Conservation (phyloP, 2,888 invertebrate genomes). For the Phengaris alcon region DNA sequence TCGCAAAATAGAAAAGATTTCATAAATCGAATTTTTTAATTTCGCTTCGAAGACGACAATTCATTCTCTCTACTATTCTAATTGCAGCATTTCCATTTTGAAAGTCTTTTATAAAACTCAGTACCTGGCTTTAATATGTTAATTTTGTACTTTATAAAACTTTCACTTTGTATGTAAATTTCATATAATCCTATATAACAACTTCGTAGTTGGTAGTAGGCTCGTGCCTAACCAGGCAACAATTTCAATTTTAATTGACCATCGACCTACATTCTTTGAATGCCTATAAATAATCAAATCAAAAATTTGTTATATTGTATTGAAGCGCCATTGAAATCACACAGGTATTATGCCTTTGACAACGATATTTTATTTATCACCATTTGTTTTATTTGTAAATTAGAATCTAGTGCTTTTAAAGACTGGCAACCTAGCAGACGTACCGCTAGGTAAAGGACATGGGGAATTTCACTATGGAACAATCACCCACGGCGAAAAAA, state of each 20-base stretch:
- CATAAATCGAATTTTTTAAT: background rate
- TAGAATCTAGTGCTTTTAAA: too few relatives aligned
- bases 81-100: background rate
- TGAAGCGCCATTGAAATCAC: background rate
- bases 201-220: too few relatives aligned
- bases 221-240: background rate
- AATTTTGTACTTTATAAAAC: slow-evolving; percentile 13
- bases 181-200: slow-evolving; percentile 1
- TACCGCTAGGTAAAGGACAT: too few relatives aligned
- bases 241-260: background rate
- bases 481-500: too few relatives aligned
- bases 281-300: background rate
- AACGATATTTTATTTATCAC: background rate
- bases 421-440: too few relatives aligned
- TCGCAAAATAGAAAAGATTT: background rate
- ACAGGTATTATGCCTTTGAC: background rate
- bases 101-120: background rate
- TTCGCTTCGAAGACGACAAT: background rate
- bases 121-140: slow-evolving; percentile 14
- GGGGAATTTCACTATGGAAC: too few relatives aligned
- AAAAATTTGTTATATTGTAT: background rate
- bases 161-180: slow-evolving; percentile 24
- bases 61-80: background rate
- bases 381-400: too few relatives aligned
- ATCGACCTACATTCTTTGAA: slow-evolving; percentile 2